Evolutionary conservation across 2,888 invertebrate species (phyloP), one percentile per base, ranked within the genome.

Genomic region (Lymantria monacha): DNA sequence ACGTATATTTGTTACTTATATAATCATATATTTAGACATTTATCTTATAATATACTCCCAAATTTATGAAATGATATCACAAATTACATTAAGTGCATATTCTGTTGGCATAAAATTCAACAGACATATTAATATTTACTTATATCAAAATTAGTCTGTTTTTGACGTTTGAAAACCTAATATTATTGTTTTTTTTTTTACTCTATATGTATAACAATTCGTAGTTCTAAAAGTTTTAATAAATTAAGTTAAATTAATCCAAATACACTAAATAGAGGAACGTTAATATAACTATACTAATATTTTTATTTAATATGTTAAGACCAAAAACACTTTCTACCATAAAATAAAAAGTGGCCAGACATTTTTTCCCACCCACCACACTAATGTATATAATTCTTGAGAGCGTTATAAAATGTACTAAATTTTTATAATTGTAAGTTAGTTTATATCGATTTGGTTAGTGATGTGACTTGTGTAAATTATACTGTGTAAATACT

Each of bases 321-420:
- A 60, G 63, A 66, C 66, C 70, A 71, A 70, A 71, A 61, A 63
- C 51, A 60, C 55, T 60, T 64, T 66, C 61, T 66, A 64, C 57
- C 54, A 60, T 66, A 56, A 44, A 42, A 47, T 47, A 53, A 43
- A 40, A 77, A 85, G 86, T 87, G 87, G 86, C 87, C 86, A 85
- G 86, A 79, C 67, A 75, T 70, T 50, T 77, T n/a, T 74, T 84
- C 85, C 85, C 83, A 83, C 86, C 86, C 81, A 87, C 86, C 83
- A 87, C 83, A 74, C 72, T 73, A 76, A 73, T 86, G 85, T 87
- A 87, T 78, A 85, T 84, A 85, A 79, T 70, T 57, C 54, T 64
- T 67, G 68, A 58, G 61, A 61, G 57, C 60, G 43, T 55, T 64
- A 66, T 55, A 59, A 54, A 46, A 55, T 64, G 48, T 66, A 65